These are phyloP conservation scores for Pristis pectinata DNA, from an alignment of 2,797 vertebrate genomes.

Conservation along the genomic window DNA sequence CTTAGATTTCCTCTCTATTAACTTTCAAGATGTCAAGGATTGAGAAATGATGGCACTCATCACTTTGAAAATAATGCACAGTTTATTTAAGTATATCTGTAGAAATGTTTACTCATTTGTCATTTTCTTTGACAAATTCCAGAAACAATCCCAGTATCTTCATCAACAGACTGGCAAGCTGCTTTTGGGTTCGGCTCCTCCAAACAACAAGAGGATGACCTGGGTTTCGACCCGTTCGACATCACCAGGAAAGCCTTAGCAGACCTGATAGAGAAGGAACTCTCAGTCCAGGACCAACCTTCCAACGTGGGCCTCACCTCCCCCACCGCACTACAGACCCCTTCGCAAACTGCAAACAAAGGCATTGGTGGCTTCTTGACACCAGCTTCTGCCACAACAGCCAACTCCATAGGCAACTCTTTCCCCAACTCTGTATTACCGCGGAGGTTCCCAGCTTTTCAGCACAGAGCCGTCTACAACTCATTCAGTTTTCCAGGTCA, in stretches of 20 bases:
- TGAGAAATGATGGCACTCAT: background rate
- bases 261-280: conserved; percentile 97
- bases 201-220: conserved; percentile 93
- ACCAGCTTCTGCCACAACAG: conserved; percentile 62
- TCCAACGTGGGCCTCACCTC: conserved; percentile 58
- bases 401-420: conserved; percentile 73
- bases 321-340: conserved; percentile 69
- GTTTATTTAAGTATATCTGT: background rate
- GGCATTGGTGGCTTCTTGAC: conserved; percentile 69
- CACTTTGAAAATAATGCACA: background rate
- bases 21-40: background rate
- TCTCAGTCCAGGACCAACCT: conserved; percentile 87
- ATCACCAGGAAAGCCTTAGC: conserved; percentile 96
- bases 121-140: conserved; percentile 39
- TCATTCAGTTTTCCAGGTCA: conserved; percentile 91
- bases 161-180: conserved; percentile 98
- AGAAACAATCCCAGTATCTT: conserved; percentile 98
- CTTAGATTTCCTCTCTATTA: background rate
- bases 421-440: conserved; percentile 67
- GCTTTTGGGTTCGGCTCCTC: conserved; percentile 97
- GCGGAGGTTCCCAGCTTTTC: conserved; percentile 83
- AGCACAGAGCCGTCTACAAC: conserved; percentile 92
- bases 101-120: conserved; percentile 1
- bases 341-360: conserved; percentile 65
- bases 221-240: conserved; percentile 96